Evolutionary conservation across 2,888 invertebrate species (phyloP), one percentile per base, ranked within the genome.

Genomic region (Lacanobia oleracea): DNA sequence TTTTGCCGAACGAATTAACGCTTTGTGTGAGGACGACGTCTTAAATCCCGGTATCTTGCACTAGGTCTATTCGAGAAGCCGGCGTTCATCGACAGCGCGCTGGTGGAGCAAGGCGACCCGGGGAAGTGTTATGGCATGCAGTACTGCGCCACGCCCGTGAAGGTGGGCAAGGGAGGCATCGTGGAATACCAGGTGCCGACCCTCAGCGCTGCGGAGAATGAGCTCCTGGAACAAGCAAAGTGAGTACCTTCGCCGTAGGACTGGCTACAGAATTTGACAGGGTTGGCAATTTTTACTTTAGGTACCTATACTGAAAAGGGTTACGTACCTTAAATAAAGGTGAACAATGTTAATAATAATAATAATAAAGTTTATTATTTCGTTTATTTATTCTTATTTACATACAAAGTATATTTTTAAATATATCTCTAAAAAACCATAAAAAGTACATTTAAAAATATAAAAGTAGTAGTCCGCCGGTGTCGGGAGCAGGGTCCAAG

Each of bases 31-130:
- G 43, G 43, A 4, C 43, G 43, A 5, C 43, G 43, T 14, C 14
- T 43, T 43, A 5, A 53, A 4, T 54, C 14, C 8, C 16, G 16
- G 0, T 18, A 16, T 57, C 14, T 37, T 9, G 27, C 67, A 40
- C 67, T 9, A 40, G 95, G 95, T 72, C 70, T 95, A 0, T 94
- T 94, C 78, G 92, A 91, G 81, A 86, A 77, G 64, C 87, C 92
- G 0, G 78, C 93, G 4, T 90, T 91, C 73, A 89, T 95, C 48
- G 95, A 95, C 86, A 95, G 95, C 50, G 95, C 94, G 1, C 77
- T 95, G 4, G 95, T 95, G 1, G 92, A 95, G 67, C 95, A 95
- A 66, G 88, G 61, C 0, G 85, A 92, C 54, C 93, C 94, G 0
- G 80, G 81, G 18, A 90, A 89, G 69, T 94, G 94, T 59, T 95